These are phyloP conservation scores for Lepilemur septentrionalis DNA, from an alignment of 2,797 vertebrate species.

Conservation along the genomic window DNA sequence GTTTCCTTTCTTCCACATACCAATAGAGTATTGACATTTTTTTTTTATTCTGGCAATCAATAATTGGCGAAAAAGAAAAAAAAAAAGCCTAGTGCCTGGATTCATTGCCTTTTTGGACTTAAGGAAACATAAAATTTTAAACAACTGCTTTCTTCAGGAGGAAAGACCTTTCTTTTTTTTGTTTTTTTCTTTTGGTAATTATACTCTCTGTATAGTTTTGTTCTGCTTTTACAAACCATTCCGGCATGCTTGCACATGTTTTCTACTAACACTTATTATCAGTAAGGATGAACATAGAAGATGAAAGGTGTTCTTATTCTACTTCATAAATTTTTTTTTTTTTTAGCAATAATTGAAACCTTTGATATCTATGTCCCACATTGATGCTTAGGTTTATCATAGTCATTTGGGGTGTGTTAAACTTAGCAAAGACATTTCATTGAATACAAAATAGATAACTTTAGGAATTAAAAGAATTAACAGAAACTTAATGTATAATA, in stretches of 20 bases:
- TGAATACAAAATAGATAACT: not conserved
- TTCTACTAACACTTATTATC: conserved; percentile 51
- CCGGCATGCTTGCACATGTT: conserved; percentile 19
- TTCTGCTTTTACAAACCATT: conserved; percentile 21
- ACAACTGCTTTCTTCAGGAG: not conserved
- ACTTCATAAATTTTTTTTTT: not conserved
- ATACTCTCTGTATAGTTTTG: not conserved
- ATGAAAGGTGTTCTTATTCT: not conserved
- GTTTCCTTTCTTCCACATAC: not conserved
- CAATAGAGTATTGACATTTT: not conserved
- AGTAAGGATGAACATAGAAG: not conserved
- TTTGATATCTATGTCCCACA: not conserved
- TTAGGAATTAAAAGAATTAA: not conserved
- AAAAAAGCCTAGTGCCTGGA: not conserved
- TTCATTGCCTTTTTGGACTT: not conserved
- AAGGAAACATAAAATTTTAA: conserved; percentile 19
- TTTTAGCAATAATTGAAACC: not conserved
- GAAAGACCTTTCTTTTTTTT: not conserved
- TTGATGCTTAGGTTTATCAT: not conserved
- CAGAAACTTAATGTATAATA: not conserved
- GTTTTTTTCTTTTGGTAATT: not conserved
- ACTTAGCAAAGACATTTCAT: not conserved
- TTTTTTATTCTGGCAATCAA: not conserved
- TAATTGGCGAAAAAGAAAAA: not conserved
- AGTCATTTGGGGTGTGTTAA: not conserved